Evolutionary conservation across 2,888 invertebrate species (phyloP).

Genomic region (Cheiracanthium punctorium): DNA sequence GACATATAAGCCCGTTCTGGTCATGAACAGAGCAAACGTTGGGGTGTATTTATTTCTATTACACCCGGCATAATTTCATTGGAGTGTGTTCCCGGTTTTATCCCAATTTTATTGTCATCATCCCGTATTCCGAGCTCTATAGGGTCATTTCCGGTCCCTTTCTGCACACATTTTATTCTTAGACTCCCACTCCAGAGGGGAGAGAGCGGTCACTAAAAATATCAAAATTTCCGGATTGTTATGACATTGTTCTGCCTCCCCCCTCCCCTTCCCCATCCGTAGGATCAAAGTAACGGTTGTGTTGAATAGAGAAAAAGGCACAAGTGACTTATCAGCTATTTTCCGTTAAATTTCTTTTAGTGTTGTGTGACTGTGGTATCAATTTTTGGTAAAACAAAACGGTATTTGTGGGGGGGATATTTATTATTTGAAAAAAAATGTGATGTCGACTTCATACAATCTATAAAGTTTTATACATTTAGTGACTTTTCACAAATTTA

Average conservation of each 20-base stretch:
- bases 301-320: no score
- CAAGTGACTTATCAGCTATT: no score
- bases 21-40: background rate
- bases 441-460: no score
- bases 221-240: background rate
- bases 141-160: conserved; percentile 48
- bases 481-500: no score
- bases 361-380: no score
- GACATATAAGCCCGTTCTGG: no score
- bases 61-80: background rate
- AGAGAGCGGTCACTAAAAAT: background rate
- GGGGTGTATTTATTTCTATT: background rate
- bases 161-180: background rate
- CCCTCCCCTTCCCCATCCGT: no score
- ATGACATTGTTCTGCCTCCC: background rate
- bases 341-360: no score
- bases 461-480: no score
- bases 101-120: conserved; percentile 17
- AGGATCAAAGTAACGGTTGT: background rate
- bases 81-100: background rate
- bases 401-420: no score
- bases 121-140: conserved; percentile 29
- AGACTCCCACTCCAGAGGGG: background rate
- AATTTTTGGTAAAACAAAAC: no score
- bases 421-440: no score